Percentiles rank a stretch among this genome's conserved stretches.
These are phyloP conservation scores for Spatula versicolor DNA, from an alignment of 2,797 vertebrate species.

Conservation along the genomic window DNA sequence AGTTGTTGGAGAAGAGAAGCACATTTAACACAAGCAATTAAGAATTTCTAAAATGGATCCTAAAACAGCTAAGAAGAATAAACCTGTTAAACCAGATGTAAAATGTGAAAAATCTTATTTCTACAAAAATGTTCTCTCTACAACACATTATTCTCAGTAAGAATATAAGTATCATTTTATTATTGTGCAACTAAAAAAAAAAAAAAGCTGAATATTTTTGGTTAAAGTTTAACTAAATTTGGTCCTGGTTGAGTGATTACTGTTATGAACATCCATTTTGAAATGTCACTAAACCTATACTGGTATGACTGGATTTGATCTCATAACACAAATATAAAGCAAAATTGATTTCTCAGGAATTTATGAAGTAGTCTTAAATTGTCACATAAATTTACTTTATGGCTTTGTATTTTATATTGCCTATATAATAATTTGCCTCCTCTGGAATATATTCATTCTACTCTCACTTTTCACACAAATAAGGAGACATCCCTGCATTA, in stretches of 20 bases:
- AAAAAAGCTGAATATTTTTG: neutral
- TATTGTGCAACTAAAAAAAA: neutral
- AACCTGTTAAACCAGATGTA: neutral
- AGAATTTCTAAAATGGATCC: neutral
- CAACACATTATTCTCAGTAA: neutral
- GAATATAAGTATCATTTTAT: neutral
- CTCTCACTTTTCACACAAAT: constrained; percentile 70
- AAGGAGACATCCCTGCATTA: constrained; percentile 78
- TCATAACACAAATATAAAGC: constrained; percentile 8
- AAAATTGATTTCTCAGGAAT: constrained; percentile 42
- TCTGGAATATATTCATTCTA: constrained; percentile 57
- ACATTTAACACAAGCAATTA: neutral
- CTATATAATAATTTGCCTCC: constrained; percentile 58
- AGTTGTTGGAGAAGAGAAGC: neutral
- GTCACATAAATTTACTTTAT: constrained; percentile 40
- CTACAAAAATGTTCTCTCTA: neutral
- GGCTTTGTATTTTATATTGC: constrained; percentile 40
- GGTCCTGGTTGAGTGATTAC: constrained; percentile 10
- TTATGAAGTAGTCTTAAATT: constrained; percentile 24
- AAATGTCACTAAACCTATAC: constrained; percentile 31
- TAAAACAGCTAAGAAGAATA: neutral
- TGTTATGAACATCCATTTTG: constrained; percentile 8
- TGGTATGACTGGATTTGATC: constrained; percentile 25
- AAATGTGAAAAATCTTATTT: neutral
- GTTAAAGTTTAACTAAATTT: constrained; percentile 20